Percentiles rank a stretch among this genome's conserved stretches.
Evolutionary conservation across 2,888 invertebrate genomes (phyloP).

Genomic region (Neria commutata): DNA sequence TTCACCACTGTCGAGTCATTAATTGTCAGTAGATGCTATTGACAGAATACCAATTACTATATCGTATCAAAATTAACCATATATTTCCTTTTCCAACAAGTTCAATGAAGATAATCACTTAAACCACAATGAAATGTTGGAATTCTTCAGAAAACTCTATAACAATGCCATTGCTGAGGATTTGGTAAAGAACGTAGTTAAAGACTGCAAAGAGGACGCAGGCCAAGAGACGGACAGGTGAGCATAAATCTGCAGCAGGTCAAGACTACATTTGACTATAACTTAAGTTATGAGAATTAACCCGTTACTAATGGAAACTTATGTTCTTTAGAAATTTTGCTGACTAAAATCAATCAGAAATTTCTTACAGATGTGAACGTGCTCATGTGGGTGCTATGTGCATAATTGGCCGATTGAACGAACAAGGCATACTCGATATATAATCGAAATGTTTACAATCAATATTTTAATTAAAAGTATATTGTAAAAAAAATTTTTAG

Average conservation of each 20-base stretch:
- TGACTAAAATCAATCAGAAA: no score
- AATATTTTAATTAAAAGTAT: no score
- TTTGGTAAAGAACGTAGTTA: constrained; percentile 6
- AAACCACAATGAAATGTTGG: constrained; percentile 12
- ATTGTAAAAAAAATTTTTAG: no score
- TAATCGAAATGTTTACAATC: no score
- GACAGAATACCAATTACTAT: neutral
- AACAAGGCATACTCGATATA: no score
- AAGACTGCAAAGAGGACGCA: constrained; percentile 12
- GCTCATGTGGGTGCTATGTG: neutral
- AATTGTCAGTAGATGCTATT: no score
- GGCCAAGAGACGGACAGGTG: constrained; percentile 15
- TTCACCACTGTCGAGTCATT: no score
- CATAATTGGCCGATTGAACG: neutral
- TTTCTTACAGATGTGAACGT: neutral
- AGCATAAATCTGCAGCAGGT: neutral
- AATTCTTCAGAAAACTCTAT: constrained; percentile 20
- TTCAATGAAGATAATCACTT: constrained; percentile 16
- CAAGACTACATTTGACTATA: neutral
- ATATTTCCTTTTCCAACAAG: constrained; percentile 7
- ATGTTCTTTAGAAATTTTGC: neutral
- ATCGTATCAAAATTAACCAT: neutral
- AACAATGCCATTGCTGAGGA: constrained; percentile 1
- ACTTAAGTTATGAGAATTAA: no score
- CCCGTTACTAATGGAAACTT: neutral